phyloP scores from a whole-genome alignment of 2,888 invertebrate genomes.

The Plebejus anna region DNA sequence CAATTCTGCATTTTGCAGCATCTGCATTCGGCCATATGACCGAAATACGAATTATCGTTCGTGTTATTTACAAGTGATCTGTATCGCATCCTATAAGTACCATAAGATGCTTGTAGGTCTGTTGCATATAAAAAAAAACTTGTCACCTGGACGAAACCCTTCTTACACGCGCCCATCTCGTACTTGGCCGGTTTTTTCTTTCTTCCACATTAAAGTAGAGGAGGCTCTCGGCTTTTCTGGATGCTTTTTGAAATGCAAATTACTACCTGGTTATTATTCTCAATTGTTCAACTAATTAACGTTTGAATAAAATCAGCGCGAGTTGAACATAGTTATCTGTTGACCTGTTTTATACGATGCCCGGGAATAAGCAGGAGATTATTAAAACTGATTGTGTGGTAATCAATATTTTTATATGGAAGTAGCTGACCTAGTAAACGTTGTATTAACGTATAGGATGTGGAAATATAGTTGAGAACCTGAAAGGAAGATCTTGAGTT shows the following conservation, averaged over 20 bases:
- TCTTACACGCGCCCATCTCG: neutral
- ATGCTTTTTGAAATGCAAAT: slow-evolving; percentile 9
- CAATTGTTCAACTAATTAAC: slow-evolving; percentile 7
- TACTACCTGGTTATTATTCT: slow-evolving; percentile 16
- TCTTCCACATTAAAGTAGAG: neutral
- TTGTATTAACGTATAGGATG: too few species aligned
- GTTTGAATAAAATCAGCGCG: slow-evolving; percentile 8
- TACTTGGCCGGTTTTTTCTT: neutral
- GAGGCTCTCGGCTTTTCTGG: slow-evolving; percentile 6
- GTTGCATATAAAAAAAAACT: too few species aligned
- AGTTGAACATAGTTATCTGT: neutral
- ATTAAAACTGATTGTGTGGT: neutral
- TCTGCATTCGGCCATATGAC: too few species aligned
- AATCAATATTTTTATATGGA: neutral
- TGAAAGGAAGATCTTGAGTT: too few species aligned
- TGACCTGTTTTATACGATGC: neutral
- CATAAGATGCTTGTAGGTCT: too few species aligned
- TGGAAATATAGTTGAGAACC: too few species aligned
- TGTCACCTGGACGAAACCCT: neutral
- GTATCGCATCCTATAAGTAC: too few species aligned
- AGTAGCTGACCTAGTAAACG: neutral
- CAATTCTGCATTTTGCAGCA: too few species aligned
- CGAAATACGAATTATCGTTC: too few species aligned
- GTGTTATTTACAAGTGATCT: too few species aligned
- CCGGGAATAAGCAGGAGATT: neutral